These are phyloP conservation scores for Halichondria panicea DNA, from an alignment of 37 sponge, comb jelly and placozoan species.

Conservation along the genomic window DNA sequence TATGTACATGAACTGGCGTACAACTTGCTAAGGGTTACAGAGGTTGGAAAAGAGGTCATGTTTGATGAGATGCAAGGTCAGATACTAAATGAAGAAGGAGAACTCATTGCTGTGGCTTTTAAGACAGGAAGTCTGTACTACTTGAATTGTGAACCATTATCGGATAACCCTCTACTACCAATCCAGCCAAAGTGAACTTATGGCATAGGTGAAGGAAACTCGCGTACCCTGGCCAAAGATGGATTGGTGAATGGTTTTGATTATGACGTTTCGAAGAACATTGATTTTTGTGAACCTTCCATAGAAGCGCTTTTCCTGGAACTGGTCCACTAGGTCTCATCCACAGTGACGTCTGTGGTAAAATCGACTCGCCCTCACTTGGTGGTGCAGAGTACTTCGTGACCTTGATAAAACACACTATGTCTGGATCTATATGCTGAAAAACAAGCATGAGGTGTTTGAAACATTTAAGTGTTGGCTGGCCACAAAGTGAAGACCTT, in stretches of 20 bases:
- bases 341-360: slow-evolving; percentile 56
- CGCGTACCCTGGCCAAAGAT: slow-evolving; percentile 28
- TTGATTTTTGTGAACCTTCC: slow-evolving; percentile 49
- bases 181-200: slow-evolving; percentile 23
- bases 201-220: slow-evolving; percentile 50
- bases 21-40: slow-evolving; percentile 44
- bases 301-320: slow-evolving; percentile 16
- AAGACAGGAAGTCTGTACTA: slow-evolving; percentile 35
- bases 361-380: slow-evolving; percentile 41
- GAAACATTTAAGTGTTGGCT: slow-evolving; percentile 35
- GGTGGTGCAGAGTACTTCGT: slow-evolving; percentile 52
- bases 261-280: slow-evolving; percentile 28
- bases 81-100: slow-evolving; percentile 14
- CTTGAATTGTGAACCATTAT: slow-evolving; percentile 24
- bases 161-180: background rate
- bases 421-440: slow-evolving; percentile 35
- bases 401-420: slow-evolving; percentile 52
- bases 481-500: slow-evolving; percentile 41
- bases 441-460: slow-evolving; percentile 45
- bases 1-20: slow-evolving; percentile 52
- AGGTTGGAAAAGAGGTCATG: slow-evolving; percentile 28
- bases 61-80: slow-evolving; percentile 27
- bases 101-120: slow-evolving; percentile 28
- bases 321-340: slow-evolving; percentile 28
- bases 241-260: slow-evolving; percentile 51